phyloP scores from a whole-genome alignment of 2,797 vertebrate species.

The Percopsis omiscomaycus region DNA sequence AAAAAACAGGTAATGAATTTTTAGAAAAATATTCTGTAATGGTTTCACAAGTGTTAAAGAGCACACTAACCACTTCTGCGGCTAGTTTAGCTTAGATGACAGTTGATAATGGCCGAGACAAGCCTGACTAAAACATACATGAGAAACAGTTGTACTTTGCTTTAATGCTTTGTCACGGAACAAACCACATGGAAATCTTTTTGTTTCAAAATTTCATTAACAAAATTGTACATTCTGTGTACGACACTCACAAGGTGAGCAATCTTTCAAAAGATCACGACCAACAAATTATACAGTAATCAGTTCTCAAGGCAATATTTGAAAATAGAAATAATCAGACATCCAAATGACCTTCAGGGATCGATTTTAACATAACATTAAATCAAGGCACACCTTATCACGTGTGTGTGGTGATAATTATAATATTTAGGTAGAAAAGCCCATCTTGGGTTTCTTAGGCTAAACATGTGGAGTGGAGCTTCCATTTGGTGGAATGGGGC shows the following conservation, averaged over 20 bases:
- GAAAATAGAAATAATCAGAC: conserved; percentile 34
- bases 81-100: no score
- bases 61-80: background rate
- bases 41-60: background rate
- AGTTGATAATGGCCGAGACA: background rate
- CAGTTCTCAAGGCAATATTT: conserved; percentile 43
- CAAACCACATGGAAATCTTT: conserved; percentile 49
- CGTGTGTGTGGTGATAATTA: conserved; percentile 26
- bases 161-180: conserved; percentile 60
- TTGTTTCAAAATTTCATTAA: conserved; percentile 42
- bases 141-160: conserved; percentile 21
- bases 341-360: background rate
- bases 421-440: conserved; percentile 25
- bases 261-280: conserved; percentile 11
- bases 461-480: conserved; percentile 20
- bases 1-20: background rate
- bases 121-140: background rate
- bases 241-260: conserved; percentile 44
- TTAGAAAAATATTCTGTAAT: background rate
- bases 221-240: conserved; percentile 54
- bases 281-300: conserved; percentile 27
- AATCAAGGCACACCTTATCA: conserved; percentile 61
- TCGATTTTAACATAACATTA: conserved; percentile 13
- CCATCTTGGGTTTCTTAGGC: conserved; percentile 26
- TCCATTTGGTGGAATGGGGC: conserved; percentile 31